Conservation (phyloP, 2,888 invertebrate genomes). For the Furcula furcula region DNA sequence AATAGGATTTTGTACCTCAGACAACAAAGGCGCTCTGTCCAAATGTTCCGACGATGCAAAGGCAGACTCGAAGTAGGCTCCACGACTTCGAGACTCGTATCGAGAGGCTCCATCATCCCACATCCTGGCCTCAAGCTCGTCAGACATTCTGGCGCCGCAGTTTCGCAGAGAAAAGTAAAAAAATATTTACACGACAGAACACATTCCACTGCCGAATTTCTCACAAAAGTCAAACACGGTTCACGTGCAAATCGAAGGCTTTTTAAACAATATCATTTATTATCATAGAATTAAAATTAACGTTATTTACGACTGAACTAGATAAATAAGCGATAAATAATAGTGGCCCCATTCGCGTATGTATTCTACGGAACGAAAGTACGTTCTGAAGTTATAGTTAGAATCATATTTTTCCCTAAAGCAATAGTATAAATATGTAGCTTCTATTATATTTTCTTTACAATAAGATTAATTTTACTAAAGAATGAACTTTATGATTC, state of each 20-base stretch:
- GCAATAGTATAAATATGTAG: no score
- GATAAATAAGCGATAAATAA: constrained; percentile 33
- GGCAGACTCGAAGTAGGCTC: constrained; percentile 65
- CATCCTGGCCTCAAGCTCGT: constrained; percentile 75
- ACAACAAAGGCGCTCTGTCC: constrained; percentile 70
- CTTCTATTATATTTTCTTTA: no score
- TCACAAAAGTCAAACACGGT: constrained; percentile 12
- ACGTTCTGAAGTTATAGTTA: constrained; percentile 24
- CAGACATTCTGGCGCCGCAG: constrained; percentile 76
- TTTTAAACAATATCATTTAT: constrained; percentile 13
- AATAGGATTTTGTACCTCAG: constrained; percentile 53
- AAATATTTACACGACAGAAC: constrained; percentile 30
- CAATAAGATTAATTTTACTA: no score
- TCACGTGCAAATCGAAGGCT: constrained; percentile 6
- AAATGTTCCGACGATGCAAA: constrained; percentile 73
- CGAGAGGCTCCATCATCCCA: constrained; percentile 71
- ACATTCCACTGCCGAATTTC: constrained; percentile 27
- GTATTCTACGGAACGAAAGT: constrained; percentile 17
- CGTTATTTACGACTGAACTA: constrained; percentile 27
- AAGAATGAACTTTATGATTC: no score
- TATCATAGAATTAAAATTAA: constrained; percentile 31
- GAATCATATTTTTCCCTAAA: no score
- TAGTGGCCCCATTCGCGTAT: constrained; percentile 8
- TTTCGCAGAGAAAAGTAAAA: constrained; percentile 24
- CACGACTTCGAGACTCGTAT: constrained; percentile 60